Percentiles rank a stretch among this genome's conserved stretches.
Conservation (phyloP, 2,797 vertebrate species). For the Pterois miles region DNA sequence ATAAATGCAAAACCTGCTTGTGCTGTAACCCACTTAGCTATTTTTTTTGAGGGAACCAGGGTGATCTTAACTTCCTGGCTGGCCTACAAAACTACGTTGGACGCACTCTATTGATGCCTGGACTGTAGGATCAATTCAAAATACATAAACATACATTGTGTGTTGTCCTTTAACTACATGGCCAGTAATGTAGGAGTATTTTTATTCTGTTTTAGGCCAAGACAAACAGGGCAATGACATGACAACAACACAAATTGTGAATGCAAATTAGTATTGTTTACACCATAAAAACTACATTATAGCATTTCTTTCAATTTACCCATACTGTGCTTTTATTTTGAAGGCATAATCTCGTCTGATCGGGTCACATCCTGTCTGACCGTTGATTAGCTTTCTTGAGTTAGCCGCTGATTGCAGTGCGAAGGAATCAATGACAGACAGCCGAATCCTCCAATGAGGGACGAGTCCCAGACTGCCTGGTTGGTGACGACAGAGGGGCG, state of each 20-base stretch:
- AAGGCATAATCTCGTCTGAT: background rate
- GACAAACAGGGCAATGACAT: background rate
- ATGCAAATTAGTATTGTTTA: background rate
- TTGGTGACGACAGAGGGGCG: background rate
- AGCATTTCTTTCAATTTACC: background rate
- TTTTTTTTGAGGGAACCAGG: no score
- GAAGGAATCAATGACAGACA: constrained; percentile 44
- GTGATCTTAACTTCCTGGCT: no score
- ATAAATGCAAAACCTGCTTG: background rate
- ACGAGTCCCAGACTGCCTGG: background rate
- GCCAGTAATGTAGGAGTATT: background rate
- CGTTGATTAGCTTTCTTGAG: background rate
- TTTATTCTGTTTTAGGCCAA: background rate
- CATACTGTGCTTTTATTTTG: constrained; percentile 36
- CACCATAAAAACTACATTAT: background rate
- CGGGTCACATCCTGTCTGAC: background rate
- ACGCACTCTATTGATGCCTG: background rate
- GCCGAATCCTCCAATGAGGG: constrained; percentile 54
- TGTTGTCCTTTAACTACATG: background rate
- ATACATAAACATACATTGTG: background rate
- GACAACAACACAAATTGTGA: background rate
- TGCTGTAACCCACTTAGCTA: background rate
- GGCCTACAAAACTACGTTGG: no score
- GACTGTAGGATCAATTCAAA: background rate
- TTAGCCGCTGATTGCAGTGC: background rate